Evolutionary conservation across 2,113 vertebrate genomes (phyloP).

Genomic region (Prionailurus viverrinus): DNA sequence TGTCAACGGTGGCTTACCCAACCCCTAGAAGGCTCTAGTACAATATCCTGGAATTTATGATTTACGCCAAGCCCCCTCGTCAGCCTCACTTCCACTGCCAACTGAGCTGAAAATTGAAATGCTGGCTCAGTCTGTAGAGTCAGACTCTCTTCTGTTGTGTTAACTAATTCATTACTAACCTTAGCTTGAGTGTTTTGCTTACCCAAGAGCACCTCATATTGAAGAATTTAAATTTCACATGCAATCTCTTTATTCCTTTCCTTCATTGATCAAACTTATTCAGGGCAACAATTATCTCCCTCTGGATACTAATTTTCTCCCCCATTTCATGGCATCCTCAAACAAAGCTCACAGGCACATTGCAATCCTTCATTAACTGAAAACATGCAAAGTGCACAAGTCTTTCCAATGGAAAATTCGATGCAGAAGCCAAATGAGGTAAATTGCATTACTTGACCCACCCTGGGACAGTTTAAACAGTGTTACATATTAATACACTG

Average conservation of each 20-base stretch:
- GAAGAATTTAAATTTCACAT: constrained; percentile 66
- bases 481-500: background rate
- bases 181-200: constrained; percentile 59
- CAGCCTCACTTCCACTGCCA: constrained; percentile 75
- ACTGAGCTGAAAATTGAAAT: constrained; percentile 82
- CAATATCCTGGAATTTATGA: constrained; percentile 72
- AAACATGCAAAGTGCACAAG: constrained; percentile 47
- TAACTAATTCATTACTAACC: constrained; percentile 78
- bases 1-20: constrained; percentile 61
- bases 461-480: constrained; percentile 66
- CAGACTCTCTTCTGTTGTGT: constrained; percentile 55
- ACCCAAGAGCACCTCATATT: constrained; percentile 39
- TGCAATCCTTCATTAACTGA: constrained; percentile 57
- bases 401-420: constrained; percentile 65
- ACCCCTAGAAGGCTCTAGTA: constrained; percentile 57
- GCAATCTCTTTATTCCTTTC: constrained; percentile 38
- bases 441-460: constrained; percentile 28
- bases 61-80: constrained; percentile 59
- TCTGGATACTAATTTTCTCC: constrained; percentile 55
- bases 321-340: constrained; percentile 46
- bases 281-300: constrained; percentile 14
- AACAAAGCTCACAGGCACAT: constrained; percentile 62
- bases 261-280: constrained; percentile 53
- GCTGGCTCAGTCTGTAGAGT: constrained; percentile 53
- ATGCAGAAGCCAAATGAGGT: constrained; percentile 72